Evolutionary conservation across 2,113 vertebrate genomes (phyloP).

Genomic region (Ctenodactylus gundi): DNA sequence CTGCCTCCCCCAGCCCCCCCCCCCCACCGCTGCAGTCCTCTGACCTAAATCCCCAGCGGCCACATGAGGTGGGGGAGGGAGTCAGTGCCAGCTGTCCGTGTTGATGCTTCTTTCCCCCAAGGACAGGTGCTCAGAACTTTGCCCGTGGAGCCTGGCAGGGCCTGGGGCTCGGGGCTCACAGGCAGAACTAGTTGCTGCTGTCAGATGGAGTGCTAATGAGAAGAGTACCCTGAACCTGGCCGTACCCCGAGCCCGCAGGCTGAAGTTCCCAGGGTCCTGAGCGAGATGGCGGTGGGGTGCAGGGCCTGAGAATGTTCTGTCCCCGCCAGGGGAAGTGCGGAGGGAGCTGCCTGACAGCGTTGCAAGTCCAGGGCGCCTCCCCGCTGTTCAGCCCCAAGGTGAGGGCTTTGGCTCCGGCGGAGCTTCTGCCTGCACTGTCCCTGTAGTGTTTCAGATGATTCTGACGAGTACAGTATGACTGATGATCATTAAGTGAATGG

Average conservation of each 20-base stretch:
- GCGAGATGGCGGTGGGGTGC: no score
- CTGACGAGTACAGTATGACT: not conserved
- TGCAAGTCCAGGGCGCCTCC: not conserved
- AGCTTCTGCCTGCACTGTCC: not conserved
- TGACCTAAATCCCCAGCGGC: conserved; percentile 69
- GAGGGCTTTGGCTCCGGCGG: not conserved
- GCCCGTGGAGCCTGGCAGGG: not conserved
- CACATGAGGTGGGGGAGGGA: conserved; percentile 41
- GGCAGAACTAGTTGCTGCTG: conserved; percentile 41
- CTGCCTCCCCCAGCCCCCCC: not conserved
- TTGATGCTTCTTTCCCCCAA: not conserved
- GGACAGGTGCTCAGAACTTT: conserved; percentile 68
- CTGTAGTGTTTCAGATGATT: not conserved
- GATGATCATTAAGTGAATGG: not conserved
- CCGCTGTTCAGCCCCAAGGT: not conserved
- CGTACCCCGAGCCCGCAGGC: not conserved
- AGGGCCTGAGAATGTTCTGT: not conserved
- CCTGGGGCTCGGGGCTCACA: not conserved
- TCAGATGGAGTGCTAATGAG: not conserved
- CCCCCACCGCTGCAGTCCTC: not conserved
- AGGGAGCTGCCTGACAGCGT: not conserved
- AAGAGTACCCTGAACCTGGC: not conserved
- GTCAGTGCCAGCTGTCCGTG: conserved; percentile 58
- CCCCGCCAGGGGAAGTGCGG: not conserved
- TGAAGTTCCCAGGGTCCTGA: not conserved